Percentiles rank a stretch among this genome's conserved stretches.
Evolutionary conservation across 2,113 vertebrate species (phyloP).

Genomic region (Labrus mixtus): DNA sequence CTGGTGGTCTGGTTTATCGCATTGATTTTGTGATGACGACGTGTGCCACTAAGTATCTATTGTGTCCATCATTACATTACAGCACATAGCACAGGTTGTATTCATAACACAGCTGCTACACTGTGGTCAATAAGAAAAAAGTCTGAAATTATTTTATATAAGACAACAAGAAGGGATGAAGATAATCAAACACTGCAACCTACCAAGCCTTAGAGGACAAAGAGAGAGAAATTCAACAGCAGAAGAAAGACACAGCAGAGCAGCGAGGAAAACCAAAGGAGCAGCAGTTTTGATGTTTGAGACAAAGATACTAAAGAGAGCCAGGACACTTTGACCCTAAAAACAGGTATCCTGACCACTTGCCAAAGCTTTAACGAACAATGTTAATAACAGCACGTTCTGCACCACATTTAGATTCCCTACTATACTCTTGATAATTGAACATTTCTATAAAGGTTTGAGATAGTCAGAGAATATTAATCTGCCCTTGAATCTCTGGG

Average conservation of each 20-base stretch:
- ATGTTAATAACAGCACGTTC: background rate
- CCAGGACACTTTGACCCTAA: background rate
- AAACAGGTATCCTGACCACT: background rate
- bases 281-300: background rate
- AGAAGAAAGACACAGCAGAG: background rate
- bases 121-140: too few species aligned
- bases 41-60: conserved; percentile 21
- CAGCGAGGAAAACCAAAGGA: background rate
- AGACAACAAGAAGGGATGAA: too few species aligned
- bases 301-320: background rate
- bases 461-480: conserved; percentile 11
- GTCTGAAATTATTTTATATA: too few species aligned
- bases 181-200: too few species aligned
- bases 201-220: too few species aligned
- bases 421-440: background rate
- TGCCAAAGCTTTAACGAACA: background rate
- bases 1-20: conserved; percentile 33
- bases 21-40: conserved; percentile 50
- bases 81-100: background rate
- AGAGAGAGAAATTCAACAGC: too few species aligned
- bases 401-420: conserved; percentile 14
- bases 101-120: too few species aligned
- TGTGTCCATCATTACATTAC: background rate
- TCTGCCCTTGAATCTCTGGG: conserved; percentile 40
- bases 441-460: conserved; percentile 4